Evolutionary conservation across 2,797 vertebrate genomes (phyloP).

Genomic region (Hemibagrus guttatus): DNA sequence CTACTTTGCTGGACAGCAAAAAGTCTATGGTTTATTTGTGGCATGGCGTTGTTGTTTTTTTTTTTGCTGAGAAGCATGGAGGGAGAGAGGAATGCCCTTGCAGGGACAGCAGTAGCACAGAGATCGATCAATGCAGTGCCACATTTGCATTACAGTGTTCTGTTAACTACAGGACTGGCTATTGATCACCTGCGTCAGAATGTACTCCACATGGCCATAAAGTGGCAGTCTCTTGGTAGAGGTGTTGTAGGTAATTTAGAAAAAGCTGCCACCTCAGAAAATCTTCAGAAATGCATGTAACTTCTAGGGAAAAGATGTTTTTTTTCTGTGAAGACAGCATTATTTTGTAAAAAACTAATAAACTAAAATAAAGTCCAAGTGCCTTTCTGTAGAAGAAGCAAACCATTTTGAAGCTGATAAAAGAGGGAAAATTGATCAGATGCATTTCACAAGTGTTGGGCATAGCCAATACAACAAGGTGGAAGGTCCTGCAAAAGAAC

Average conservation of each 20-base stretch:
- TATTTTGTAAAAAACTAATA: no score
- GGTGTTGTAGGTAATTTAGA: constrained; percentile 15
- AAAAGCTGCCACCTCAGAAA: not conserved
- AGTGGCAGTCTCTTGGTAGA: not conserved
- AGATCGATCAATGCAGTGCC: constrained; percentile 56
- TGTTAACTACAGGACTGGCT: constrained; percentile 64
- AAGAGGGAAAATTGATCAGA: no score
- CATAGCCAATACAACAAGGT: no score
- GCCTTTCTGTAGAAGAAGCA: no score
- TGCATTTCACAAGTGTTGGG: no score
- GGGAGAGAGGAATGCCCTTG: constrained; percentile 53
- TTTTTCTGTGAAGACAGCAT: no score
- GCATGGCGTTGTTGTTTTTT: not conserved
- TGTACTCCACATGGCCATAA: constrained; percentile 27
- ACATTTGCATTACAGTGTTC: constrained; percentile 63
- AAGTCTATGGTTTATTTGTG: not conserved
- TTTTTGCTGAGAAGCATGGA: not conserved
- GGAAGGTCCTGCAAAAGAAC: no score
- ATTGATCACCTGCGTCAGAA: constrained; percentile 54
- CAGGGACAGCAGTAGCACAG: constrained; percentile 50
- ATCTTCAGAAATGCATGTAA: not conserved
- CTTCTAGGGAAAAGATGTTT: no score
- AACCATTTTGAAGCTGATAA: no score
- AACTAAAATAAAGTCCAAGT: no score
- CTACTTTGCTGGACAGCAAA: not conserved